These are phyloP conservation scores for Phyllotis vaccarum DNA, from an alignment of 2,797 vertebrate genomes.

Conservation along the genomic window DNA sequence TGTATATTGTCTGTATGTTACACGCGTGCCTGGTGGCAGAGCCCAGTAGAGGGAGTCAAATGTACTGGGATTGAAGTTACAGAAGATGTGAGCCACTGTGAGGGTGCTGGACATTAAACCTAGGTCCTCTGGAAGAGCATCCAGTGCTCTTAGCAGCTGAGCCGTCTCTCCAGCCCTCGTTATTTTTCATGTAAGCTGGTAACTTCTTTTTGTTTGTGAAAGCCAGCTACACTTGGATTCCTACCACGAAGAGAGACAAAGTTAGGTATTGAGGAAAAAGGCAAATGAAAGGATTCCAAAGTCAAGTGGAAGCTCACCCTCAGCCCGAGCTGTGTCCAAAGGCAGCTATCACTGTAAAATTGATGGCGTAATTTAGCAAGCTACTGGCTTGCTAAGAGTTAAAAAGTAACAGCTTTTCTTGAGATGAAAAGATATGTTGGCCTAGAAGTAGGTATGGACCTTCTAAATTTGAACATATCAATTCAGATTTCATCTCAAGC, in stretches of 20 bases:
- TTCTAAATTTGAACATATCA: conserved; percentile 4
- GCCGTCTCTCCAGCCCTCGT: not conserved
- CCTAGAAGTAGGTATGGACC: not conserved
- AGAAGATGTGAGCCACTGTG: not conserved
- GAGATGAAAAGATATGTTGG: not conserved
- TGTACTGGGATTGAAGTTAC: not conserved
- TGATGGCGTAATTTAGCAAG: not conserved
- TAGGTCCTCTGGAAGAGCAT: not conserved
- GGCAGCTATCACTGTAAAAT: conserved; percentile 8
- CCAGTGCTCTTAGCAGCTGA: not conserved
- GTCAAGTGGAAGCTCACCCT: not conserved
- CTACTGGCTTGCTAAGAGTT: not conserved
- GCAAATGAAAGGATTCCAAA: not conserved
- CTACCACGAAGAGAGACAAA: not conserved
- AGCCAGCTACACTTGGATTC: conserved; percentile 1
- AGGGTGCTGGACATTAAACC: not conserved
- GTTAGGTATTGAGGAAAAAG: not conserved
- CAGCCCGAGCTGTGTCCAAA: not conserved
- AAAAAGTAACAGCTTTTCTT: not conserved
- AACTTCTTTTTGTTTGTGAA: conserved; percentile 36
- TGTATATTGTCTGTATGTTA: not conserved
- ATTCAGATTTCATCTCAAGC: conserved; percentile 60
- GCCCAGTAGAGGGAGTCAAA: not conserved
- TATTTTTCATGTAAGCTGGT: not conserved
- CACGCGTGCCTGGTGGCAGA: not conserved